Base-by-base conservation (phyloP, 2,797 vertebrate genomes). In the Neomorphus geoffroyi region DNA sequence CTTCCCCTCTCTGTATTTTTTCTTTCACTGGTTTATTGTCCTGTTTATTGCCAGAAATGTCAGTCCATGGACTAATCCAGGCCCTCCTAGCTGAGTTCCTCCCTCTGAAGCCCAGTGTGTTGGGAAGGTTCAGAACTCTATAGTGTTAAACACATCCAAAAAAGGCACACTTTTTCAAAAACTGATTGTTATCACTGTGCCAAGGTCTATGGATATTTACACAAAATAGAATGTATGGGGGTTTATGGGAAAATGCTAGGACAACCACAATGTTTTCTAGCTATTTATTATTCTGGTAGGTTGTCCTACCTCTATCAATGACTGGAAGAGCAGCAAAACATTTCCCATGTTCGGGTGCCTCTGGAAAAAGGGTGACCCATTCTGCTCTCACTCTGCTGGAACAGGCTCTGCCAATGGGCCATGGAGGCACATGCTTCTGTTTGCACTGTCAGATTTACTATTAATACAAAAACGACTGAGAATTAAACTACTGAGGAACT, bases 101-200 rank as follows among this genome's bases (percentile, higher is more conserved):
- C 26, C 11, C 14, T 46, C 46, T 3, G 2, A 60, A 75, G 39
- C 39, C 39, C 41, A 18, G 13, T 5, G 11, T 4, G 0, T 35
- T 53, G 66, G 58, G 53, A 39, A 56, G 35, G 18, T 58, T 80
- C 65, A 54, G 27, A 71, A 43, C 32, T 46, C 37, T 28, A 3
- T 7, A 0, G 27, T 50, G n/a, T 48, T 22, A 54, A 58, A 67
- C 15, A n/a, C 3, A 0, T 18, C 46, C 39, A 17, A 16, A 53
- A 78, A 54, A 58, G 50, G 13, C 7, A 73, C 9, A 5, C 5
- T 37, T 46, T 35, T 54, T 60, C 41, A 30, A 56, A 71, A 64
- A 56, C 28, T 5, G 11, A 35, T 62, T 58, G 26, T 10, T 18
- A 78, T 73, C 1, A 2, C 32, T 50, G 28, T 26, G 23, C 11